Evolutionary conservation across 2,113 vertebrate genomes (phyloP).

Genomic region (Ictidomys tridecemlineatus): DNA sequence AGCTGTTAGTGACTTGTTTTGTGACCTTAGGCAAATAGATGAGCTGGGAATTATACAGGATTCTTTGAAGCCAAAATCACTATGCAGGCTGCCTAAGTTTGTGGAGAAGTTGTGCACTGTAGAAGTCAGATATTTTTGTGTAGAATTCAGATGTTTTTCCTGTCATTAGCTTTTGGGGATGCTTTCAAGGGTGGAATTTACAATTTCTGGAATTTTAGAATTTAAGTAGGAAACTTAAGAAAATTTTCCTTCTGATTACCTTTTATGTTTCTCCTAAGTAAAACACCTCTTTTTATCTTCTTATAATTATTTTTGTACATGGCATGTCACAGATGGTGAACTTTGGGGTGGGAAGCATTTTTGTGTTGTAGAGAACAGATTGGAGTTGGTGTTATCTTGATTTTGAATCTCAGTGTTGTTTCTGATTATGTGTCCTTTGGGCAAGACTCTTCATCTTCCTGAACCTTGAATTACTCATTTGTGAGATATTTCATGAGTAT

Average conservation of each 20-base stretch:
- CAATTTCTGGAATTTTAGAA: conserved; percentile 37
- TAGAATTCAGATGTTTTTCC: conserved; percentile 37
- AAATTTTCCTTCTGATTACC: conserved; percentile 35
- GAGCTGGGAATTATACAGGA: neutral
- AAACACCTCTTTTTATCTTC: conserved; percentile 11
- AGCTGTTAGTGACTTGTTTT: conserved; percentile 16
- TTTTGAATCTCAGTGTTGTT: conserved; percentile 31
- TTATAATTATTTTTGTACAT: conserved; percentile 53
- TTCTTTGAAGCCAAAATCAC: neutral
- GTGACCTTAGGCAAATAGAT: neutral
- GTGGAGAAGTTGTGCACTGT: neutral
- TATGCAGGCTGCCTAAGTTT: neutral
- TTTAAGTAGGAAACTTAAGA: conserved; percentile 33
- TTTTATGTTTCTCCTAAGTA: neutral
- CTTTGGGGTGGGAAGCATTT: conserved; percentile 8
- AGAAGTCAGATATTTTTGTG: neutral
- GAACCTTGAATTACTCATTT: conserved; percentile 44
- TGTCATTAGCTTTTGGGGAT: conserved; percentile 40
- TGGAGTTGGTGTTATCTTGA: conserved; percentile 23
- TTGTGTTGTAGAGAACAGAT: conserved; percentile 30
- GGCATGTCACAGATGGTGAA: conserved; percentile 37
- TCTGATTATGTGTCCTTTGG: neutral
- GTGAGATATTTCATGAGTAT: conserved; percentile 32
- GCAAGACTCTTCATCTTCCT: neutral
- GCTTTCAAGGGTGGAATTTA: conserved; percentile 43